phyloP scores from a whole-genome alignment of 2,797 vertebrate species.

The Urophycis tenuis region DNA sequence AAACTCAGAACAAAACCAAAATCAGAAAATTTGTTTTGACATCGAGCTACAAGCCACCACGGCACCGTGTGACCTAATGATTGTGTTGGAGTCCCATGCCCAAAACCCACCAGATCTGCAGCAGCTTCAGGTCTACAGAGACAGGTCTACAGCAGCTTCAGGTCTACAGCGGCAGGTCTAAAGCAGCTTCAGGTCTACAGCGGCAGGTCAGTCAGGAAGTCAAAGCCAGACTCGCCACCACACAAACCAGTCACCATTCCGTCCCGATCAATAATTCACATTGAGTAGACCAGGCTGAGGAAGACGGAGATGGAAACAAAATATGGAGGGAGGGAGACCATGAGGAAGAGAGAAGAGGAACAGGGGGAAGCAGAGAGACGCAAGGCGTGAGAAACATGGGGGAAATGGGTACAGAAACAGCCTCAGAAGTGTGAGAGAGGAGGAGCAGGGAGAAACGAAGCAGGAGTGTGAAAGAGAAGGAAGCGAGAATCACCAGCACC shows the following conservation, averaged over 20 bases:
- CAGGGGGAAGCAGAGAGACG: background rate
- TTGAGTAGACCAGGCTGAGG: constrained; percentile 39
- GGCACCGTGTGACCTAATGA: background rate
- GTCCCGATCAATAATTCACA: constrained; percentile 64
- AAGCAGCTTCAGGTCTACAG: constrained; percentile 22
- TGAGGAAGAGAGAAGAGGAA: background rate
- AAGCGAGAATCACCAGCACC: constrained; percentile 64
- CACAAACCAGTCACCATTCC: constrained; percentile 43
- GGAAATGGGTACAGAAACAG: constrained; percentile 23
- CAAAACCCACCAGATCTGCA: constrained; percentile 57
- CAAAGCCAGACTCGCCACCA: constrained; percentile 34
- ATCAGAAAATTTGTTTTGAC: background rate
- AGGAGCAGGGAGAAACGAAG: constrained; percentile 34
- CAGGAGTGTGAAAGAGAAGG: constrained; percentile 56
- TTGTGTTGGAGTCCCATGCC: constrained; percentile 20
- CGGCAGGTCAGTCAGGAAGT: constrained; percentile 37
- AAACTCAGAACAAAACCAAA: too few species aligned
- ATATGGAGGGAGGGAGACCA: background rate
- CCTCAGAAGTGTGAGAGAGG: background rate
- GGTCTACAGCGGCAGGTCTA: too few species aligned
- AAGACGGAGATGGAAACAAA: constrained; percentile 27
- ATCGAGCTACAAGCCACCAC: background rate
- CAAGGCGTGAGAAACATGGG: constrained; percentile 25
- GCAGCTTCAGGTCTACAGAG: too few species aligned
- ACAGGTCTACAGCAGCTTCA: too few species aligned